Base-by-base conservation (phyloP, 2,797 vertebrate genomes). In the Melanotaenia trifasciata region DNA sequence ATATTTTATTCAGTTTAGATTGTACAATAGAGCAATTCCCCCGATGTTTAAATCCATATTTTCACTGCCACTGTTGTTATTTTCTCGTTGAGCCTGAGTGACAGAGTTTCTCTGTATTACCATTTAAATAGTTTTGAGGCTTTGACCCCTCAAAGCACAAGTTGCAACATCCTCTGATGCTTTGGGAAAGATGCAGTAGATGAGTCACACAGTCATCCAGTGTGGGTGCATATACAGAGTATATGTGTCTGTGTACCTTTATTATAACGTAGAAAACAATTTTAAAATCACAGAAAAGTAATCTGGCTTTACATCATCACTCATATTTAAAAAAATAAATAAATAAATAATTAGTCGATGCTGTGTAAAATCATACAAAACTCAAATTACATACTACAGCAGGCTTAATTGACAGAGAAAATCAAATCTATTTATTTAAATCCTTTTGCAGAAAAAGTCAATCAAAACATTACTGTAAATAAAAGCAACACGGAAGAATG, bases 1-100 rank as follows among this genome's bases (percentile, higher is more conserved):
- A 53, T 3, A 60, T 53, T 53, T 38, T 33, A 38, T 62, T 24
- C n/a, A 67, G 61, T 2, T 84, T 67, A 50, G 67, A 22, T 33
- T 33, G 3, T 33, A 62, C 45, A 76, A 45, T 63, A 64, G n/a
- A 74, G 36, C 61, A 59, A 10, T 60, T 79, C 50, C 14, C n/a
- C 30, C 4, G 0, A 14, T 32, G 54, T 62, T 58, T 40, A 11
- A 54, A 67, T 72, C 14, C 43, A 1, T 54, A 47, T 79, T 68
- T 40, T 47, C 50, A 38, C 30, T 16, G 18, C 3, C 20, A 18
- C n/a, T 56, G 1, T 18, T 24, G 30, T 18, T 35, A 16, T 58
- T 70, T 60, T 54, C 2, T 5, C 58, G 20, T 71, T 35, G 38
- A 62, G 61, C 18, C 50, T 51, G 38, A 53, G n/a, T 22, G 50